phyloP scores from a whole-genome alignment of 1,140 invertebrate genomes.

The Diorhabda elongata region DNA sequence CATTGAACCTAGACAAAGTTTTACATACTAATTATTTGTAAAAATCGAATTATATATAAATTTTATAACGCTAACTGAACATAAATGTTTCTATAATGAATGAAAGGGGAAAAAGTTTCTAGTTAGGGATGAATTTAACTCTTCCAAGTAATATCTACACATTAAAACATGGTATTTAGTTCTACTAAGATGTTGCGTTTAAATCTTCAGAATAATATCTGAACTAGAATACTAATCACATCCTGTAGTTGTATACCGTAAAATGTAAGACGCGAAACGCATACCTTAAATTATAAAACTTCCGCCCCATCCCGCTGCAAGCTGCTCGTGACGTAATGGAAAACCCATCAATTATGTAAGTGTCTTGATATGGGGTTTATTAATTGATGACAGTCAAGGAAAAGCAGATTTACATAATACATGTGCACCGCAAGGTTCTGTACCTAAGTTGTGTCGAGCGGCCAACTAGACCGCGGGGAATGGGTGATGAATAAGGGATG shows the following conservation, averaged over 20 bases:
- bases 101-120: too few relatives aligned
- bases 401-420: slow-evolving; percentile 45
- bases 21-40: too few relatives aligned
- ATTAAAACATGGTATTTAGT: too few relatives aligned
- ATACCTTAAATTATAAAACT: slow-evolving; percentile 9
- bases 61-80: too few relatives aligned
- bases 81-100: too few relatives aligned
- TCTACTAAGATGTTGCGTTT: neutral
- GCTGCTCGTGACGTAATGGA: slow-evolving; percentile 41
- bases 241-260: slow-evolving; percentile 5
- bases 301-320: slow-evolving; percentile 8
- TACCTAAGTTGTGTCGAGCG: slow-evolving; percentile 11
- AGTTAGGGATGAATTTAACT: too few relatives aligned
- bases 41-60: too few relatives aligned
- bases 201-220: slow-evolving; percentile 1
- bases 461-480: slow-evolving; percentile 10
- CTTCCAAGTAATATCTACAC: too few relatives aligned
- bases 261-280: slow-evolving; percentile 7
- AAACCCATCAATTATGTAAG: slow-evolving; percentile 47
- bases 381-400: slow-evolving; percentile 49
- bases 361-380: slow-evolving; percentile 49
- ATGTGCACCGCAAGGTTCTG: slow-evolving; percentile 26
- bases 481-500: slow-evolving; percentile 7
- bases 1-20: too few relatives aligned
- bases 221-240: neutral